phyloP scores from a whole-genome alignment of 2,888 invertebrate species.

The Thymelicus lineola region DNA sequence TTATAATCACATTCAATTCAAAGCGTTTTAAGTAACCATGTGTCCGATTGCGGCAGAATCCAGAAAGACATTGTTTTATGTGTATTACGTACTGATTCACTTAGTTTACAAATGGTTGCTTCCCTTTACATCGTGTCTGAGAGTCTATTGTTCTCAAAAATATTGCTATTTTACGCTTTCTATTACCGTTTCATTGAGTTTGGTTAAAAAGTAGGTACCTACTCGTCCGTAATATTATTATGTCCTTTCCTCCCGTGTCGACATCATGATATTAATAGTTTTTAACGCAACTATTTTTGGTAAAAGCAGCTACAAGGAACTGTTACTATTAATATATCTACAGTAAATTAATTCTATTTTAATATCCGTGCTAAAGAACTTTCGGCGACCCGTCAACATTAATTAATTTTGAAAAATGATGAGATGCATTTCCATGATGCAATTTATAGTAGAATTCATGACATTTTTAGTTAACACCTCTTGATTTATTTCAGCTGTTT shows the following conservation, averaged over 20 bases:
- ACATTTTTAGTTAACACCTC: not conserved
- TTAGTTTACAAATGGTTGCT: no score
- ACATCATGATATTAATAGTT: not conserved
- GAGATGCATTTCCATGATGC: not conserved
- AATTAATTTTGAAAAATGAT: not conserved
- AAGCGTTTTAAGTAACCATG: no score
- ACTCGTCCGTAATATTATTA: no score
- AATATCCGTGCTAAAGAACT: not conserved
- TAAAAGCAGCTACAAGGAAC: not conserved
- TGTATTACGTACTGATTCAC: no score
- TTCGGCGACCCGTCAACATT: not conserved
- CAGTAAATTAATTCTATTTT: slow-evolving; percentile 3
- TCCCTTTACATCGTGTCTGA: no score
- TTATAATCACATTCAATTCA: no score
- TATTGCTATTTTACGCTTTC: no score
- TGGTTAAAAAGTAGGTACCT: no score
- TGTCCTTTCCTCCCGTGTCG: not conserved
- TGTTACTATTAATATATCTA: not conserved
- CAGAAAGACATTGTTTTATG: no score
- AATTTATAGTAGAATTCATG: not conserved
- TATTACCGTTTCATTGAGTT: no score
- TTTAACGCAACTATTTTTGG: not conserved
- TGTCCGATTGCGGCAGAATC: no score
- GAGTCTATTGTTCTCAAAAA: no score
- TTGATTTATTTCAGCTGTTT: not conserved